Conservation (phyloP, 2,797 vertebrate genomes). For the Anisognathus igniventris region DNA sequence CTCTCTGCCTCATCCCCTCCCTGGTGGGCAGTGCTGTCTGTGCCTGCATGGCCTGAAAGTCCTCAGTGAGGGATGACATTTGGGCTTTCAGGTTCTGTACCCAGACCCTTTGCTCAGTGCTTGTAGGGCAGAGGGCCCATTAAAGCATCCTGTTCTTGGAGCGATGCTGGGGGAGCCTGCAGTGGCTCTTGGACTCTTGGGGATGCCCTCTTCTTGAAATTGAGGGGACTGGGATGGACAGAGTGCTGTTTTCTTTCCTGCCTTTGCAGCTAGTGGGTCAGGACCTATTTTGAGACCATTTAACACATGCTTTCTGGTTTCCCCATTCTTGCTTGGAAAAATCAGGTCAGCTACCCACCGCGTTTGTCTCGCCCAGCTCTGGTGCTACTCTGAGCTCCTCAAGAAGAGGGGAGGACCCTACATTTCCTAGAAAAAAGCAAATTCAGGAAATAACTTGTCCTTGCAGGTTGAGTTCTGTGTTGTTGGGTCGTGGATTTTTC, state of each 20-base stretch:
- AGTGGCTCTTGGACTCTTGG: not conserved
- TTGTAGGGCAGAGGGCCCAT: not conserved
- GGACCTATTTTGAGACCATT: not conserved
- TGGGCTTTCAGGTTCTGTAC: not conserved
- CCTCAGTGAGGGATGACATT: fast-evolving
- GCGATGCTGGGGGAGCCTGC: not conserved
- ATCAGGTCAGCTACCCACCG: not conserved
- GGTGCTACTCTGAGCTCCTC: not conserved
- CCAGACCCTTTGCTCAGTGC: not conserved
- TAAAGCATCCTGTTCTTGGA: not conserved
- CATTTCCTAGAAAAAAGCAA: not conserved
- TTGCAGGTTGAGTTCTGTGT: not conserved
- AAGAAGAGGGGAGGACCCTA: not conserved
- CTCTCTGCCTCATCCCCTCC: not conserved
- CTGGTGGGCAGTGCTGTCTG: not conserved
- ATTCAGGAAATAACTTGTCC: not conserved
- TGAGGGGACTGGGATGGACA: not conserved
- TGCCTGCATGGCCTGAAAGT: not conserved
- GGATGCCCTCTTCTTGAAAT: not conserved
- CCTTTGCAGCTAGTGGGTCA: not conserved
- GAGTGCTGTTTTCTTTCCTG: not conserved
- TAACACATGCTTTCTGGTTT: not conserved
- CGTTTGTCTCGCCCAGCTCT: not conserved
- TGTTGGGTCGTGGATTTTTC: not conserved
- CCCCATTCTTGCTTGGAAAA: not conserved